Conservation (phyloP, 2,888 invertebrate species). For the Tipula confusa region DNA sequence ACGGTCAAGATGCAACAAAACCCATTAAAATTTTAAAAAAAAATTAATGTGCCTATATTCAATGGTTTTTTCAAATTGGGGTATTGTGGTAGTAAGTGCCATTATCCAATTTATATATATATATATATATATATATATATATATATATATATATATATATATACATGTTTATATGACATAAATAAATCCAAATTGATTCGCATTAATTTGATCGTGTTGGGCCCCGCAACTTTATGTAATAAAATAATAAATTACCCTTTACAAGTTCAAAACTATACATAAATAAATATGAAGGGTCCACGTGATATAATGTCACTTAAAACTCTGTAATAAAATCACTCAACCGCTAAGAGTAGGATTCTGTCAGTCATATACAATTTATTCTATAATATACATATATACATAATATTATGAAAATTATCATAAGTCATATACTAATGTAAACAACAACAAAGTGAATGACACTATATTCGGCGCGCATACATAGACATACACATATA, state of each 20-base stretch:
- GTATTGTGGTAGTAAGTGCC: too few relatives aligned
- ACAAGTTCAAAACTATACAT: not conserved
- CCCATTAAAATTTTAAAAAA: too few relatives aligned
- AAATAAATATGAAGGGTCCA: not conserved
- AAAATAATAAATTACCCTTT: not conserved
- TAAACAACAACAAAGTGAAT: conserved; percentile 3
- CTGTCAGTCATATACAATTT: not conserved
- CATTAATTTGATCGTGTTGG: not conserved
- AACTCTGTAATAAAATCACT: not conserved
- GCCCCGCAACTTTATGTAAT: not conserved
- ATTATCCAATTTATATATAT: too few relatives aligned
- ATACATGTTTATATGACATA: too few relatives aligned
- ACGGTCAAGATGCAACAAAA: too few relatives aligned
- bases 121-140: too few relatives aligned
- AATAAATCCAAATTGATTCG: not conserved
- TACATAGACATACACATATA: not conserved
- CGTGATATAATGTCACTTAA: not conserved
- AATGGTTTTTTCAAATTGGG: too few relatives aligned
- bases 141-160: too few relatives aligned
- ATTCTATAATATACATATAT: too few relatives aligned
- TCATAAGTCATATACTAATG: not conserved
- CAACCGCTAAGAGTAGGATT: not conserved
- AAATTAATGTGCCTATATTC: too few relatives aligned
- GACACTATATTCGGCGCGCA: not conserved
- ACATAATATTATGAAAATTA: not conserved